phyloP scores from a whole-genome alignment of 1,140 invertebrate species.

The Bombyx mandarina region DNA sequence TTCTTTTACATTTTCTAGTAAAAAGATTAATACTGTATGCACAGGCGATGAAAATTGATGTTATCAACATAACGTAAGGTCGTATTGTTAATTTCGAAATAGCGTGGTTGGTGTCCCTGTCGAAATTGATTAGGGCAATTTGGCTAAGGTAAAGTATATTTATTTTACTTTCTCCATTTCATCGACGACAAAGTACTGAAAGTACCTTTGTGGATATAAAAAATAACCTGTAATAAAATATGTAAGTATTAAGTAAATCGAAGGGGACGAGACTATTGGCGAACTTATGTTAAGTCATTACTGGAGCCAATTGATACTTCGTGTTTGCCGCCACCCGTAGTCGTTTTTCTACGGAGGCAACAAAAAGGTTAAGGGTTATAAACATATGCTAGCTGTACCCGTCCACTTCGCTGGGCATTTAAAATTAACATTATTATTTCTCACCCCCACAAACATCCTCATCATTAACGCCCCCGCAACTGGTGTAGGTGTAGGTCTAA shows the following conservation, averaged over 20 bases:
- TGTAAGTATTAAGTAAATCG: background rate
- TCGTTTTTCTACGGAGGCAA: too few species aligned
- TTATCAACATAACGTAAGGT: conserved; percentile 14
- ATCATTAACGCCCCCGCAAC: too few species aligned
- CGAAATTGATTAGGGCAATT: conserved; percentile 44
- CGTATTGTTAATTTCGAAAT: conserved; percentile 36
- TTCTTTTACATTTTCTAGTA: too few species aligned
- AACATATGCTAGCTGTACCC: too few species aligned
- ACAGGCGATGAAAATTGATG: background rate
- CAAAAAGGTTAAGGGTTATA: too few species aligned
- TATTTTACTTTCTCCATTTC: conserved; percentile 23
- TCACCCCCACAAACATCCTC: too few species aligned
- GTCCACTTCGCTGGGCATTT: too few species aligned
- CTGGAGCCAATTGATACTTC: background rate
- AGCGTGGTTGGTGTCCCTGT: conserved; percentile 29
- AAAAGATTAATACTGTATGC: too few species aligned
- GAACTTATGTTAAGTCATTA: background rate
- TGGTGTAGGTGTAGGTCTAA: too few species aligned
- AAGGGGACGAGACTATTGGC: background rate
- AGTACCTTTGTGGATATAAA: too few species aligned
- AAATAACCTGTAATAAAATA: background rate
- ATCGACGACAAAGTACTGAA: background rate
- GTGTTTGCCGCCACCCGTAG: background rate
- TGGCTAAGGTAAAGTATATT: conserved; percentile 29
- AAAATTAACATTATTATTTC: too few species aligned